Percentiles rank a stretch among this genome's conserved stretches.
Conservation (phyloP, 2,797 vertebrate genomes). For the Acomys russatus region DNA sequence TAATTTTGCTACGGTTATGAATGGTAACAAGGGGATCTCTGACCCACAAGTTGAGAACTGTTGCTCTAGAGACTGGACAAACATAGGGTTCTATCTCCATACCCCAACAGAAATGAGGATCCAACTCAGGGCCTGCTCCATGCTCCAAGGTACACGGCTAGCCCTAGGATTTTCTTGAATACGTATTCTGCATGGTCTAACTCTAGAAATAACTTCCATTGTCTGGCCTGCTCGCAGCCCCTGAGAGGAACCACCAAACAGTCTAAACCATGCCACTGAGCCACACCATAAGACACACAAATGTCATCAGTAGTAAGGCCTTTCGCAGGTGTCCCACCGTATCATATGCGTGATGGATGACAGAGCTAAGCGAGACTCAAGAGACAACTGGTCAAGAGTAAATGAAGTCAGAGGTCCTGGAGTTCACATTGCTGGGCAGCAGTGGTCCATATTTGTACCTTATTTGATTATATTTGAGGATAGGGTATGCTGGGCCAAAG, state of each 20-base stretch:
- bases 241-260: neutral
- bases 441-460: constrained; percentile 58
- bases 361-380: neutral
- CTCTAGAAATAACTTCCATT: neutral
- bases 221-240: neutral
- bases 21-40: neutral
- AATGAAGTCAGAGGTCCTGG: constrained; percentile 26
- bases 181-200: neutral
- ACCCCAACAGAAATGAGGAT: neutral
- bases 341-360: neutral
- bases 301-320: neutral
- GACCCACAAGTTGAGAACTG: neutral
- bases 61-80: neutral
- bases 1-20: neutral
- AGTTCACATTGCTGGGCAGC: constrained; percentile 46
- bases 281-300: neutral
- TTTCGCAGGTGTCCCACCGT: neutral
- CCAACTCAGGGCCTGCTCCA: neutral
- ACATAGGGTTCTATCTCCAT: neutral
- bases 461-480: constrained; percentile 85
- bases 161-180: neutral
- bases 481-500: constrained; percentile 67
- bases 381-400: constrained; percentile 44
- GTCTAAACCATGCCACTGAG: neutral
- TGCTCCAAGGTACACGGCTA: neutral